Evolutionary conservation across 2,888 invertebrate genomes (phyloP), one percentile per base, ranked within the genome.

Genomic region (Xanthorhoe spadicearia): DNA sequence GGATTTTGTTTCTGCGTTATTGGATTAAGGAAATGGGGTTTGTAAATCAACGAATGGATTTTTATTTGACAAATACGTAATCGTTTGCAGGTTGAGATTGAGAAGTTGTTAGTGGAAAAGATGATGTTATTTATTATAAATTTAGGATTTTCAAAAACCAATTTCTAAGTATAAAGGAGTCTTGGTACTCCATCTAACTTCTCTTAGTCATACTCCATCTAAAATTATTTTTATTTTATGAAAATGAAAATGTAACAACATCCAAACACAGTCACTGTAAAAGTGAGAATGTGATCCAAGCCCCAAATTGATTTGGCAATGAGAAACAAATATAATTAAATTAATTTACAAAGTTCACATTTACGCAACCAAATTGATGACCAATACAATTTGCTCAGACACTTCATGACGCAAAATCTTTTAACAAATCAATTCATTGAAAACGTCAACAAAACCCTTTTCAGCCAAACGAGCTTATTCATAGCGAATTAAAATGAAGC

Each of bases 1-100:
- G 75, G 78, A 77, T 77, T 75, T 77, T 80, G 83, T 82, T 83
- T 78, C 79, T 79, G 75, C 75, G 74, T 80, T 80, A 83, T 83
- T 74, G 79, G 78, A 80, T 83, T 79, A 79, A 75, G 74, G 72
- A 74, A 70, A 62, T 70, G 65, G 70, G 72, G 71, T 73, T 73
- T 72, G 70, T 71, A 71, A 72, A 70, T 72, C 72, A 69, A 68
- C 72, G 70, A 70, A 71, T 74, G 68, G 68, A 68, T 67, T 74
- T n/a, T 71, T 71, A 71, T 74, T 74, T 71, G 70, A 72, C 74
- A 72, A 71, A 74, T 70, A 18, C 35, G 2, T 59, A 54, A 65
- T 56, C 62, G 66, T 61, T 67, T 53, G 63, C 38, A 35, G 52
- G 53, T 18, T 38, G 38, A 38, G 13, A 38, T 9, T 38, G 38